These are phyloP conservation scores for Eupithecia subfuscata DNA, from an alignment of 2,888 invertebrate genomes.

Conservation along the genomic window DNA sequence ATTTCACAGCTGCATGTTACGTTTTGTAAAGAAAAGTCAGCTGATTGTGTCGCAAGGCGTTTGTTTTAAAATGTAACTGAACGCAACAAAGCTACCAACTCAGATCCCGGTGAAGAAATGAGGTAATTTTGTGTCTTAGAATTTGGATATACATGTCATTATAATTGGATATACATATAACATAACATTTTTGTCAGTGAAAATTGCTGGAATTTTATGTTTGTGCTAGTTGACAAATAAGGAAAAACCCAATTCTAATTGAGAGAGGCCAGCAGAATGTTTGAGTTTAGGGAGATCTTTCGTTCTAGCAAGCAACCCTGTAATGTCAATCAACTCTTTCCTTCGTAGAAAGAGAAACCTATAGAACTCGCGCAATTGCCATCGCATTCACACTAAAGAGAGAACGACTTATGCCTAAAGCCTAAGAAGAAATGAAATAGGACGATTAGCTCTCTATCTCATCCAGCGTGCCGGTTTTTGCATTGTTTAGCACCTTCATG, in stretches of 20 bases:
- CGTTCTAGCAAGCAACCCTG: background rate
- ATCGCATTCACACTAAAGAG: no score
- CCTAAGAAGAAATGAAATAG: no score
- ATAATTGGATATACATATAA: background rate
- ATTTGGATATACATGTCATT: background rate
- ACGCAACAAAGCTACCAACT: background rate
- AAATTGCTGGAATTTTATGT: background rate
- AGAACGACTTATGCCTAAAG: no score
- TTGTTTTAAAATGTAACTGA: conserved; percentile 1
- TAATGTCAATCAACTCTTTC: background rate
- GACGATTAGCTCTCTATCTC: no score
- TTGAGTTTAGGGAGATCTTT: background rate
- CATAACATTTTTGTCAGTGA: background rate
- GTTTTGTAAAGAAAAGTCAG: background rate
- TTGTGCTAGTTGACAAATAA: background rate
- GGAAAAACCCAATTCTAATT: background rate
- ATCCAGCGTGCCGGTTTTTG: no score
- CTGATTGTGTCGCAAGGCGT: background rate
- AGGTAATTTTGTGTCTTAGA: background rate
- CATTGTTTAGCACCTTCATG: no score
- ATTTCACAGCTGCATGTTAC: background rate
- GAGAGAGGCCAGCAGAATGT: background rate
- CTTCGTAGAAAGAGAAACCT: no score
- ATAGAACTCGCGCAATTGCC: no score
- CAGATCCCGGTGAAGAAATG: background rate